phyloP scores from a whole-genome alignment of 2,797 vertebrate genomes.

The Coracias cyanogaster region DNA sequence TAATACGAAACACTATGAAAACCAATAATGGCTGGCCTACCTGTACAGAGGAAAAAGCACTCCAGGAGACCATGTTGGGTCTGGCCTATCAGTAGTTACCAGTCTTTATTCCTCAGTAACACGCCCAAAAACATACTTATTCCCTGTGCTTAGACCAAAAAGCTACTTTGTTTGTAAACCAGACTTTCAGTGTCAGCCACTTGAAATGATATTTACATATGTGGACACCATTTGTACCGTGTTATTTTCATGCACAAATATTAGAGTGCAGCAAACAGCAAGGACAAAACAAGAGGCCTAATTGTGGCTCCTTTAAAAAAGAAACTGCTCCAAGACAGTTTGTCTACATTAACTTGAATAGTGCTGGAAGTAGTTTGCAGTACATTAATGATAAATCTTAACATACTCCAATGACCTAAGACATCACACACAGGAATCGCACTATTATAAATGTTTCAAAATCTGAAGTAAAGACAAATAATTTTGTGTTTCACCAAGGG shows the following conservation, averaged over 20 bases:
- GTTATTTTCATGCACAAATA: not conserved
- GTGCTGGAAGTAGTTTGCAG: not conserved
- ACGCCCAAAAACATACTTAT: not conserved
- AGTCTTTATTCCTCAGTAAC: not conserved
- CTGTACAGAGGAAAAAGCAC: accelerated
- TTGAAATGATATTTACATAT: not conserved
- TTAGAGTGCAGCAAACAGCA: not conserved
- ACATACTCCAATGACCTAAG: not conserved
- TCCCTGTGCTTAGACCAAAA: not conserved
- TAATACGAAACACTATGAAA: not conserved
- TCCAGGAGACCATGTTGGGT: not conserved
- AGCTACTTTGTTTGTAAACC: not conserved
- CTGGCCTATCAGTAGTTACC: not conserved
- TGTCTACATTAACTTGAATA: not conserved
- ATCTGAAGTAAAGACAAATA: not conserved
- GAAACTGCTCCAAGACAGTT: not conserved
- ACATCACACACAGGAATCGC: not conserved
- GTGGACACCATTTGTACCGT: not conserved
- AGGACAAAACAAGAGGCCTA: not conserved
- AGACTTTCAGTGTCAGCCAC: not conserved
- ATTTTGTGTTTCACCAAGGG: not conserved
- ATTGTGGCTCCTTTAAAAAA: not conserved
- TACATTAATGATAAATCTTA: not conserved
- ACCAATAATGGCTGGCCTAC: not conserved
- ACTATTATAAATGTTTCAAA: not conserved